These are phyloP conservation scores for Hofmannophila pseudospretella DNA, from an alignment of 2,888 invertebrate genomes.

Conservation along the genomic window DNA sequence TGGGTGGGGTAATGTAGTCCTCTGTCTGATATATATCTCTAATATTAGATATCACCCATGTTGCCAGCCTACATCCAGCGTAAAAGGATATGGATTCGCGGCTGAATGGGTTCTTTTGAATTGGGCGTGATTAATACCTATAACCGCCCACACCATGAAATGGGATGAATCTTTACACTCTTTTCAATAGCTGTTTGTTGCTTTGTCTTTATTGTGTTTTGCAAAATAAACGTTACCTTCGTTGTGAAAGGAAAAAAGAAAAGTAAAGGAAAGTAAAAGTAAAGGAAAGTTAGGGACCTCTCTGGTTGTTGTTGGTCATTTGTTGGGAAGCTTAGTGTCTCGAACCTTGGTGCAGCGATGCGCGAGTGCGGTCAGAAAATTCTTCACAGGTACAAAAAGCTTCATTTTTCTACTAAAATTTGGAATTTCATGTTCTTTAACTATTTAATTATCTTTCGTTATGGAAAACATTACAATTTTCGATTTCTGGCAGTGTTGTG, in stretches of 20 bases:
- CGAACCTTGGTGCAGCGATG: too few species aligned
- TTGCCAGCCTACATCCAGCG: conserved; percentile 31
- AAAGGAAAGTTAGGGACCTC: too few species aligned
- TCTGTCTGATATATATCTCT: conserved; percentile 25
- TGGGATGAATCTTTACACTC: conserved; percentile 28
- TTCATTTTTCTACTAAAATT: too few species aligned
- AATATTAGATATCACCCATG: conserved; percentile 13
- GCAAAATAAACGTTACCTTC: conserved; percentile 4
- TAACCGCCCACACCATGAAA: conserved; percentile 31
- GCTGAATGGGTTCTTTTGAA: conserved; percentile 42
- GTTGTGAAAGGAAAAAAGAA: too few species aligned
- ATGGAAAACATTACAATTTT: too few species aligned
- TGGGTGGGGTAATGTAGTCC: conserved; percentile 43
- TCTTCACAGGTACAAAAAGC: too few species aligned
- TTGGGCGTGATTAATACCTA: conserved; percentile 39
- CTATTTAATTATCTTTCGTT: too few species aligned
- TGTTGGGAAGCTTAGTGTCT: too few species aligned
- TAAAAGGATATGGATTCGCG: conserved; percentile 48
- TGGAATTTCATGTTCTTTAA: too few species aligned
- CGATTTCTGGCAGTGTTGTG: not conserved
- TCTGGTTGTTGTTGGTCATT: too few species aligned
- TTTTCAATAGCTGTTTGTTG: conserved; percentile 23
- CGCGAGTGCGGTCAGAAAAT: too few species aligned
- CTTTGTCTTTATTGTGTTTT: conserved; percentile 13
- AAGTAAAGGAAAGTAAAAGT: too few species aligned